Percentiles rank a stretch among this genome's conserved stretches.
Evolutionary conservation across 1,140 invertebrate species (phyloP).

Genomic region (Dreissena rostriformis): DNA sequence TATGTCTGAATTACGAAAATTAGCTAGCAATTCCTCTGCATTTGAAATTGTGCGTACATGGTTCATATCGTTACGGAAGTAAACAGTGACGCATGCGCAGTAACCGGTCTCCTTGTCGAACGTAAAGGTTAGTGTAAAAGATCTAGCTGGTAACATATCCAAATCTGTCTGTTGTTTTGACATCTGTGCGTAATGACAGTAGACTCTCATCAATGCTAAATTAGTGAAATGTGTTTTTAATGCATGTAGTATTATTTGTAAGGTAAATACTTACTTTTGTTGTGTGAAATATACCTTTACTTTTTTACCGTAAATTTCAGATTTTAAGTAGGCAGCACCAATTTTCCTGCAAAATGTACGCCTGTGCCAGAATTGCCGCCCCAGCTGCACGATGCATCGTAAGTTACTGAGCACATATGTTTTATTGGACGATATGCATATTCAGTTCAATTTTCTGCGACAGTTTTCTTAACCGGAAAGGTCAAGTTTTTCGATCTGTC

Average conservation of each 20-base stretch:
- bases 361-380: constrained; percentile 67
- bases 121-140: constrained; percentile 39
- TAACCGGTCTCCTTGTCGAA: constrained; percentile 47
- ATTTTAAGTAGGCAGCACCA: not conserved
- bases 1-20: too few relatives aligned
- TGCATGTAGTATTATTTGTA: not conserved
- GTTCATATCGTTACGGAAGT: not conserved
- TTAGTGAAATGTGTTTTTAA: not conserved
- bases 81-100: constrained; percentile 32
- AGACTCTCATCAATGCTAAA: too few relatives aligned
- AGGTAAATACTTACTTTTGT: not conserved
- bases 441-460: too few relatives aligned
- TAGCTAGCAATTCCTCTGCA: too few relatives aligned
- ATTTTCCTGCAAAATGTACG: constrained; percentile 45
- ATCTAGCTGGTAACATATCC: too few relatives aligned
- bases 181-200: too few relatives aligned
- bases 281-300: not conserved
- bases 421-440: too few relatives aligned
- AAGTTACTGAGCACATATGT: constrained; percentile 32
- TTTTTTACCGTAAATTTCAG: constrained; percentile 19
- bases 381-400: constrained; percentile 69
- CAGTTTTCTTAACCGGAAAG: too few relatives aligned
- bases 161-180: too few relatives aligned
- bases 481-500: too few relatives aligned
- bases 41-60: too few relatives aligned